phyloP scores from a whole-genome alignment of 2,113 vertebrate species.

The Oncorhynchus clarkii region DNA sequence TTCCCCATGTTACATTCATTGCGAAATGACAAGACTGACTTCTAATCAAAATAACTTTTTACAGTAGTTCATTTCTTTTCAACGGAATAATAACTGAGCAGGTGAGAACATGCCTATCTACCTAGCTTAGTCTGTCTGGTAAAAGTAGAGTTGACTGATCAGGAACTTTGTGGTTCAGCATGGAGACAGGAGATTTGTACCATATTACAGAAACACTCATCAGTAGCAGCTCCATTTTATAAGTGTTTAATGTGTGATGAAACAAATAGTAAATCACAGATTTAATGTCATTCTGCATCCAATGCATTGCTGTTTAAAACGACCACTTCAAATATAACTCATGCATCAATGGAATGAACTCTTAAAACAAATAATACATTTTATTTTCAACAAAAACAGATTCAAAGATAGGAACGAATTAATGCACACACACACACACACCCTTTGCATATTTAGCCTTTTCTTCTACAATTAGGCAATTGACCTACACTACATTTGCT shows the following conservation, averaged over 20 bases:
- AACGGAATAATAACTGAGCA: no score
- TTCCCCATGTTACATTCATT: background rate
- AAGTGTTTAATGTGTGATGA: background rate
- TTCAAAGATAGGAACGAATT: background rate
- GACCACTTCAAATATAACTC: slow-evolving; percentile 8
- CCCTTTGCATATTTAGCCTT: background rate
- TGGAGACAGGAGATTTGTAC: no score
- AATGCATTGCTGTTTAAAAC: slow-evolving; percentile 19
- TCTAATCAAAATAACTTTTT: background rate
- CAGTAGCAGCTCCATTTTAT: no score
- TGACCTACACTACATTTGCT: background rate
- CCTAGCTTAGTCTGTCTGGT: background rate
- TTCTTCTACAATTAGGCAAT: background rate
- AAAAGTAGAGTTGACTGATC: background rate
- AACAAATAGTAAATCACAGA: background rate
- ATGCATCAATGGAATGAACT: slow-evolving; percentile 39
- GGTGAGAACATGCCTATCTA: background rate
- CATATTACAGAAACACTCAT: no score
- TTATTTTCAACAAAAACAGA: background rate
- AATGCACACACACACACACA: background rate
- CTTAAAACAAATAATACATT: no score
- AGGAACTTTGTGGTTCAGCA: no score
- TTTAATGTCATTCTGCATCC: background rate
- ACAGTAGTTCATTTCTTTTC: no score
- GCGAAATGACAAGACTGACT: background rate